Evolutionary conservation across 2,888 invertebrate species (phyloP).

Genomic region (Dioctria rufipes): DNA sequence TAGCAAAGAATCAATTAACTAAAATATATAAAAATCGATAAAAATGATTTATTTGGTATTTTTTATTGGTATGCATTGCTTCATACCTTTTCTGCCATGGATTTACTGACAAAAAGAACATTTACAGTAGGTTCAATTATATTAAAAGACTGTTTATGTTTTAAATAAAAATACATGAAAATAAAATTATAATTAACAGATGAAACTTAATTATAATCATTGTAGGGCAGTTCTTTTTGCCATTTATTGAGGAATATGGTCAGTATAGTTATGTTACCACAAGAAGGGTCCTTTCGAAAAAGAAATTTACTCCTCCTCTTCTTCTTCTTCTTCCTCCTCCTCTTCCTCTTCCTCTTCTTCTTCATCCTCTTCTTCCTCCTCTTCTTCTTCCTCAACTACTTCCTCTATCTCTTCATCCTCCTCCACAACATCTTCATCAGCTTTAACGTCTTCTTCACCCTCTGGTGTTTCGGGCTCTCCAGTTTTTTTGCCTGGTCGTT

Average conservation of each 20-base stretch:
- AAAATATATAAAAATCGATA: constrained; percentile 35
- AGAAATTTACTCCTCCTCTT: background rate
- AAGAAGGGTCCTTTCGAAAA: constrained; percentile 61
- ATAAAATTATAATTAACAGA: constrained; percentile 60
- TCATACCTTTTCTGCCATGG: constrained; percentile 13
- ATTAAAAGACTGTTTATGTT: constrained; percentile 56
- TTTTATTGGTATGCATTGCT: background rate
- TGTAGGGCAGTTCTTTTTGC: constrained; percentile 26
- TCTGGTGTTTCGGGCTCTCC: constrained; percentile 92
- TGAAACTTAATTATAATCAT: constrained; percentile 59
- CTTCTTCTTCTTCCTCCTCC: constrained; percentile 51
- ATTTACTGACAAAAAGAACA: constrained; percentile 54
- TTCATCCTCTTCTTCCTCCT: constrained; percentile 70
- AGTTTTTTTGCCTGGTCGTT: constrained; percentile 93
- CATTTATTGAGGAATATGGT: constrained; percentile 66
- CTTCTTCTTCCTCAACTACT: constrained; percentile 76
- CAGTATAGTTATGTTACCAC: constrained; percentile 72
- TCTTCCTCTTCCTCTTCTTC: constrained; percentile 68
- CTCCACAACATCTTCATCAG: constrained; percentile 80
- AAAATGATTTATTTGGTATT: constrained; percentile 52
- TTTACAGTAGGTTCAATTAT: constrained; percentile 57
- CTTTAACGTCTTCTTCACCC: constrained; percentile 90
- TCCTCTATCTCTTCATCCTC: constrained; percentile 84
- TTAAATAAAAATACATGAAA: constrained; percentile 60
- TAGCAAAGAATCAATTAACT: constrained; percentile 67